These are phyloP conservation scores for Emys orbicularis DNA, from an alignment of 2,797 vertebrate species.

Conservation along the genomic window DNA sequence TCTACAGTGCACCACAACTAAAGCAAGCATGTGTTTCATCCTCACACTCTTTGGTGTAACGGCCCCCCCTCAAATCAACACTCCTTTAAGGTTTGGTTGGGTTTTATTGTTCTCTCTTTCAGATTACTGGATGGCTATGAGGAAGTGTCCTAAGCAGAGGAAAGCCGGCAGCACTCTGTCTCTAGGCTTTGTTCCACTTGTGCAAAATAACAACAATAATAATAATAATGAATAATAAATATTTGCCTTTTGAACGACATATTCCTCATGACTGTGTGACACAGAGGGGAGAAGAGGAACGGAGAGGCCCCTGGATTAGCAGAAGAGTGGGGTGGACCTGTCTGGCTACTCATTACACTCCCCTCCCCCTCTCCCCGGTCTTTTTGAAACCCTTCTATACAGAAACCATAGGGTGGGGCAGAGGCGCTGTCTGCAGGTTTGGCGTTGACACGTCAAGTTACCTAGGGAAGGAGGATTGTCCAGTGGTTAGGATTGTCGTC, in stretches of 20 bases:
- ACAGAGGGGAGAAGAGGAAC: neutral
- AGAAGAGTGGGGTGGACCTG: too few relatives aligned
- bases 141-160: neutral
- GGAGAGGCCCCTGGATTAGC: neutral
- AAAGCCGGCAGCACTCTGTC: neutral
- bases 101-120: neutral
- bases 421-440: neutral
- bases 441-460: neutral
- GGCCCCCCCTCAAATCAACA: neutral
- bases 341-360: too few relatives aligned
- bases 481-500: neutral
- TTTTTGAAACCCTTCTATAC: neutral
- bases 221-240: neutral
- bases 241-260: fast-evolving
- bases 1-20: neutral
- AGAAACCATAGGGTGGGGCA: neutral
- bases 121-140: neutral
- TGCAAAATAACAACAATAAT: neutral
- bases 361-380: too few relatives aligned
- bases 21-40: neutral
- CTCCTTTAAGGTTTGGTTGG: neutral
- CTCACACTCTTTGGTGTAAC: neutral
- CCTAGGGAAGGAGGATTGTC: neutral
- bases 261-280: neutral
- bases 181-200: neutral